phyloP scores from a whole-genome alignment of 2,113 vertebrate species.

The Gymnocephalus cernua region DNA sequence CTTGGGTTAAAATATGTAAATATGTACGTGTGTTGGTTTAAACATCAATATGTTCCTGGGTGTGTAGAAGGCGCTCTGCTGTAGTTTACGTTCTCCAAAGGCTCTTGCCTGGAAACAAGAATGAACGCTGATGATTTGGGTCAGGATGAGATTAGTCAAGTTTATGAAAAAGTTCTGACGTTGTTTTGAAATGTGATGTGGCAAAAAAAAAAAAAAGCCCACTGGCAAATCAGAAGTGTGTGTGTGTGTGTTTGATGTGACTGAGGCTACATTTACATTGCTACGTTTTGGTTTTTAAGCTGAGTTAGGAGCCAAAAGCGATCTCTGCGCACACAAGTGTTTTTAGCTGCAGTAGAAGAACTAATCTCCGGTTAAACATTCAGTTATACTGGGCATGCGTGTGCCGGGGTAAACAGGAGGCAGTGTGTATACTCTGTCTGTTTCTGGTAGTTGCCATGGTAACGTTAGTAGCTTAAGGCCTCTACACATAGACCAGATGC shows the following conservation, averaged over 20 bases:
- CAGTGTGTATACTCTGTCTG: too few species aligned
- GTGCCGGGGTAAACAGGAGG: too few species aligned
- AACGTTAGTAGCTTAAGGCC: too few species aligned
- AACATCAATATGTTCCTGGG: background rate
- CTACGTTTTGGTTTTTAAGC: too few species aligned
- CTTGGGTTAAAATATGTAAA: background rate
- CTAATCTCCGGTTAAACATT: too few species aligned
- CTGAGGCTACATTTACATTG: background rate
- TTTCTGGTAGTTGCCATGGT: too few species aligned
- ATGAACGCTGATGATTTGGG: background rate
- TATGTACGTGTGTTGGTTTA: background rate
- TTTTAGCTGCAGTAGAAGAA: too few species aligned
- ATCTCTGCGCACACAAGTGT: too few species aligned
- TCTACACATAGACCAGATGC: too few species aligned
- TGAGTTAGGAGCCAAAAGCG: too few species aligned
- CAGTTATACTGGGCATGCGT: too few species aligned
- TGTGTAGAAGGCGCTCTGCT: background rate
- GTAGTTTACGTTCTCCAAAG: background rate
- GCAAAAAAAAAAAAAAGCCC: background rate
- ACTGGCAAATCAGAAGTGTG: background rate
- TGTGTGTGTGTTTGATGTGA: conserved; percentile 21
- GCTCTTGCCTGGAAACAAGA: background rate
- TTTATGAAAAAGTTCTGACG: conserved; percentile 24
- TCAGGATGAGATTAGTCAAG: conserved; percentile 28
- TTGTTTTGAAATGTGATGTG: conserved; percentile 38